Conservation (phyloP, 2,113 vertebrate genomes). For the Erinaceus europaeus region DNA sequence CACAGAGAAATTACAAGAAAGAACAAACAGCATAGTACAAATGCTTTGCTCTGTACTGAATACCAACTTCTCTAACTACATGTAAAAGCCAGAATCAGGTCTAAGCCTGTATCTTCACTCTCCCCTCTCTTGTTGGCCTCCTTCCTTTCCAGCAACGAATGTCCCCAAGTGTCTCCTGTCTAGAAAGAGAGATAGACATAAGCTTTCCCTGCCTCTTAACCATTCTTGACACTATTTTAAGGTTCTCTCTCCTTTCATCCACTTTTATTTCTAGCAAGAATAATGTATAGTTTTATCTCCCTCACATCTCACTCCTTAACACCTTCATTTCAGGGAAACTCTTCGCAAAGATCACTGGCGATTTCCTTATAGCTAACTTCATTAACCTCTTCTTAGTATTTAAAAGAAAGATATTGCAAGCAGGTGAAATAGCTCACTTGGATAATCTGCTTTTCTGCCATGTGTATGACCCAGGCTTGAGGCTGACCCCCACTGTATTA, state of each 20-base stretch:
- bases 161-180: background rate
- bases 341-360: background rate
- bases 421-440: too few species aligned
- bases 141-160: background rate
- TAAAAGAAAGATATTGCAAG: too few species aligned
- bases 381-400: background rate
- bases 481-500: too few species aligned
- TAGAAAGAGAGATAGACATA: background rate
- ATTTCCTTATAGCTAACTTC: conserved; percentile 1
- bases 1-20: background rate
- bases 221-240: background rate
- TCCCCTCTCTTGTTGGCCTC: background rate
- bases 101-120: background rate
- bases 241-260: background rate
- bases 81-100: background rate
- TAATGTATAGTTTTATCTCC: background rate
- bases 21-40: background rate
- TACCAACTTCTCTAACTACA: background rate
- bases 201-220: background rate
- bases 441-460: too few species aligned
- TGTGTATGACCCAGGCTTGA: too few species aligned
- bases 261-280: background rate
- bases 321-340: background rate
- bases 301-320: background rate
- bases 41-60: background rate